phyloP scores from a whole-genome alignment of 2,797 vertebrate genomes.

The Emys orbicularis region DNA sequence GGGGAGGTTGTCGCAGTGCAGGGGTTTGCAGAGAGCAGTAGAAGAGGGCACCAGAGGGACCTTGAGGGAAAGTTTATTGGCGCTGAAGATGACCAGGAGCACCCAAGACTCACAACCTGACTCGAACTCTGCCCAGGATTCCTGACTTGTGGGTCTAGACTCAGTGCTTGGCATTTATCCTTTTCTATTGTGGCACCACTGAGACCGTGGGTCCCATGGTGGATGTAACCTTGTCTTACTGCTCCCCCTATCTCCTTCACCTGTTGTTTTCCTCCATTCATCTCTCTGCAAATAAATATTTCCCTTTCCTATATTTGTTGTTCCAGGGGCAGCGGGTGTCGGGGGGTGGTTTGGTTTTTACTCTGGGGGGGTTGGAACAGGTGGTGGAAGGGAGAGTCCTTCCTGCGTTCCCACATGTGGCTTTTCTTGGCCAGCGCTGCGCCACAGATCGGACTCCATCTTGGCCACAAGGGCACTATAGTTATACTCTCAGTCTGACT shows the following conservation, averaged over 20 bases:
- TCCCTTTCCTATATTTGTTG: background rate
- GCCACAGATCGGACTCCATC: background rate
- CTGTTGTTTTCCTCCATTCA: background rate
- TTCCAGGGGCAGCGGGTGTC: background rate
- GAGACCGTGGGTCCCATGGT: background rate
- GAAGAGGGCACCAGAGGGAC: background rate
- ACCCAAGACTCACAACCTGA: background rate
- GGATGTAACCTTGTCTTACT: background rate
- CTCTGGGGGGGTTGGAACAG: background rate
- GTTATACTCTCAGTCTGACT: background rate
- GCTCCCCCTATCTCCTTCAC: background rate
- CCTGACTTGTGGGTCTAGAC: background rate
- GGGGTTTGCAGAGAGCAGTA: background rate
- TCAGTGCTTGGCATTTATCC: background rate
- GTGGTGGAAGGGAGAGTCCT: background rate
- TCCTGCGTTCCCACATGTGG: background rate
- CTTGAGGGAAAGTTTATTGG: background rate
- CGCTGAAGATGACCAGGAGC: background rate
- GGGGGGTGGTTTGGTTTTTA: background rate
- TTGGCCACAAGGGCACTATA: background rate
- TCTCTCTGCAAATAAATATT: background rate
- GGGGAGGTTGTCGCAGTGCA: background rate
- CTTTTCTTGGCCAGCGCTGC: background rate
- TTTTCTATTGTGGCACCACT: background rate
- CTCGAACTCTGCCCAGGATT: background rate